Evolutionary conservation across 2,113 vertebrate genomes (phyloP).

Genomic region (Aleadryas rufinucha): DNA sequence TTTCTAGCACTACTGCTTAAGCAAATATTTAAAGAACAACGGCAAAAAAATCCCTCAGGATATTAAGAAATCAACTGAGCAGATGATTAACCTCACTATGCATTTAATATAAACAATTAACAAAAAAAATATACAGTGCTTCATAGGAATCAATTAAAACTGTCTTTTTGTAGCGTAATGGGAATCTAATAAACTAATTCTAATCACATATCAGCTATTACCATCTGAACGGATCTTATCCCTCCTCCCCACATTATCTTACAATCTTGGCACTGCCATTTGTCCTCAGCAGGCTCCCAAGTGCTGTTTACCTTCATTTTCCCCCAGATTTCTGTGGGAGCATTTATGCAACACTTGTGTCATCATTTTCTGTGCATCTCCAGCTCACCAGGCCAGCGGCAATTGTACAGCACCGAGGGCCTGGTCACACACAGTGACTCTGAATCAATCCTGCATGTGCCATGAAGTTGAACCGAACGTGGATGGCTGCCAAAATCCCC

Average conservation of each 20-base stretch:
- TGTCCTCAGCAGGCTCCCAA: neutral
- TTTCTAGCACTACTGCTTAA: constrained; percentile 17
- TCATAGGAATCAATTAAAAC: neutral
- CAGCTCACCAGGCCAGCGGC: neutral
- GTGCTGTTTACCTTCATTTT: neutral
- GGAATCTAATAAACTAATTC: neutral
- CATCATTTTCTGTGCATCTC: neutral
- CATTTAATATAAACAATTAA: constrained; percentile 46
- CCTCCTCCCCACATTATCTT: neutral
- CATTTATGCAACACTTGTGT: neutral
- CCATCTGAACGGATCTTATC: neutral
- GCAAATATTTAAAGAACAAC: constrained; percentile 27
- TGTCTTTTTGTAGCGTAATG: neutral
- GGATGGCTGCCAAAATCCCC: neutral
- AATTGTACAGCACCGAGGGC: neutral
- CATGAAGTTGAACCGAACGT: neutral
- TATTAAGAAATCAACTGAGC: constrained; percentile 38
- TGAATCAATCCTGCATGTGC: neutral
- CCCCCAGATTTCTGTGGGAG: neutral
- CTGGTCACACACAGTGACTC: neutral
- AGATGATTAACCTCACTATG: constrained; percentile 34
- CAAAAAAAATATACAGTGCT: constrained; percentile 16
- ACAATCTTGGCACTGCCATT: neutral
- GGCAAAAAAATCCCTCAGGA: constrained; percentile 27
- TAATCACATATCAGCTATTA: neutral